Conservation (phyloP, 2,888 invertebrate species). For the Acleris sparsana region DNA sequence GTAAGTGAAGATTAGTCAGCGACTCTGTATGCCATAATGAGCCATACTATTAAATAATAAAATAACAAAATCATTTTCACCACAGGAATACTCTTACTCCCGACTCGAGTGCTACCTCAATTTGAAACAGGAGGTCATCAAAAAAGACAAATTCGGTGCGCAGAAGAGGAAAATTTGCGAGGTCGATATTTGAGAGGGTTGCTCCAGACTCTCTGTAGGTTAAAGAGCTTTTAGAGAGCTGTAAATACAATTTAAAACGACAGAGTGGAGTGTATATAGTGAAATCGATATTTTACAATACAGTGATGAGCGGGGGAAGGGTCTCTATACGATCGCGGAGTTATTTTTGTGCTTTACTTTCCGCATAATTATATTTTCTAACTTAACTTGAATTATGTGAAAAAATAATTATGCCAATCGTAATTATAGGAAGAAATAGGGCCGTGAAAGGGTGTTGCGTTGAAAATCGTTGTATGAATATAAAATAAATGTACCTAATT, state of each 20-base stretch:
- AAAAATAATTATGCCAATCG: too few species aligned
- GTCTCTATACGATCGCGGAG: too few species aligned
- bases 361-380: too few species aligned
- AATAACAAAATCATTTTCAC: slow-evolving; percentile 39
- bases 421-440: too few species aligned
- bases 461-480: too few species aligned
- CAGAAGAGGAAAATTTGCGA: slow-evolving; percentile 79
- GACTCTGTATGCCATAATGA: too few species aligned
- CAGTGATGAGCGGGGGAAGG: not conserved
- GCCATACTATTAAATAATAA: not conserved
- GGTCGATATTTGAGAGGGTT: slow-evolving; percentile 75
- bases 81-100: slow-evolving; percentile 86
- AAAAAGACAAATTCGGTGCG: slow-evolving; percentile 68
- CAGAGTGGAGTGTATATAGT: slow-evolving; percentile 19
- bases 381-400: too few species aligned
- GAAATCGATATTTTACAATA: slow-evolving; percentile 12
- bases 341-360: too few species aligned
- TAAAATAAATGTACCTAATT: too few species aligned
- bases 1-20: too few species aligned
- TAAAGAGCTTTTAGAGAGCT: slow-evolving; percentile 2
- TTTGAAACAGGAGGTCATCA: slow-evolving; percentile 83
- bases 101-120: slow-evolving; percentile 85
- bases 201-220: slow-evolving; percentile 40
- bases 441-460: too few species aligned
- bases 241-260: not conserved